phyloP scores from a whole-genome alignment of 2,888 invertebrate genomes.

The Sussaba pulchella region DNA sequence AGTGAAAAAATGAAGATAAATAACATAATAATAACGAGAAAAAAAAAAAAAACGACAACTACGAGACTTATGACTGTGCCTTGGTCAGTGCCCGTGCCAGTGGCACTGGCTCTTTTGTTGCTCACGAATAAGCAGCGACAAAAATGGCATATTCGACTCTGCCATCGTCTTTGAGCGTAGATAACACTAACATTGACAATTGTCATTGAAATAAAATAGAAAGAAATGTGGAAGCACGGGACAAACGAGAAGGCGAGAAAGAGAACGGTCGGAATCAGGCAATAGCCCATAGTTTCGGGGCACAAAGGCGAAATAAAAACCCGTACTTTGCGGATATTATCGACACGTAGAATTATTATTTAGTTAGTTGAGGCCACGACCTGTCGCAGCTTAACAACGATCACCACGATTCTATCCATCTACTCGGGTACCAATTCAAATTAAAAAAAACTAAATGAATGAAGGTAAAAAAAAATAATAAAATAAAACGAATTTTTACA shows the following conservation, averaged over 20 bases:
- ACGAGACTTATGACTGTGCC: conserved; percentile 83
- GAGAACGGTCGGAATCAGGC: conserved; percentile 49
- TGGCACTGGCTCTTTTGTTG: conserved; percentile 75
- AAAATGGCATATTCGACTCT: conserved; percentile 72
- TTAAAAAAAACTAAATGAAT: conserved; percentile 18
- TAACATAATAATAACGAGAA: conserved; percentile 1
- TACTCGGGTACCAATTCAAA: conserved; percentile 23
- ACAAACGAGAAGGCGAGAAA: too few relatives aligned
- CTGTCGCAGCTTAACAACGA: conserved; percentile 60
- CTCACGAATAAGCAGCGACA: conserved; percentile 72
- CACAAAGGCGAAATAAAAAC: conserved; percentile 33
- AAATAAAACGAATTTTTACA: too few relatives aligned
- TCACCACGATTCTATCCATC: conserved; percentile 38
- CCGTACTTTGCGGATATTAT: conserved; percentile 51
- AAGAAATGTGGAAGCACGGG: conserved; percentile 11
- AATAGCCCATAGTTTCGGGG: conserved; percentile 36
- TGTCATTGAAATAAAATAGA: conserved; percentile 12
- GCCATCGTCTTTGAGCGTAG: conserved; percentile 75
- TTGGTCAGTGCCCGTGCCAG: conserved; percentile 79
- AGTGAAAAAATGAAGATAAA: conserved; percentile 28
- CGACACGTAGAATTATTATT: conserved; percentile 59
- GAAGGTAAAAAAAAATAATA: too few relatives aligned
- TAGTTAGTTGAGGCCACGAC: conserved; percentile 65
- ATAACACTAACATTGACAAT: conserved; percentile 9
- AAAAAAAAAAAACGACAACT: conserved; percentile 62